Conservation (phyloP, 2,888 invertebrate species). For the Dicyrtoma fusca region DNA sequence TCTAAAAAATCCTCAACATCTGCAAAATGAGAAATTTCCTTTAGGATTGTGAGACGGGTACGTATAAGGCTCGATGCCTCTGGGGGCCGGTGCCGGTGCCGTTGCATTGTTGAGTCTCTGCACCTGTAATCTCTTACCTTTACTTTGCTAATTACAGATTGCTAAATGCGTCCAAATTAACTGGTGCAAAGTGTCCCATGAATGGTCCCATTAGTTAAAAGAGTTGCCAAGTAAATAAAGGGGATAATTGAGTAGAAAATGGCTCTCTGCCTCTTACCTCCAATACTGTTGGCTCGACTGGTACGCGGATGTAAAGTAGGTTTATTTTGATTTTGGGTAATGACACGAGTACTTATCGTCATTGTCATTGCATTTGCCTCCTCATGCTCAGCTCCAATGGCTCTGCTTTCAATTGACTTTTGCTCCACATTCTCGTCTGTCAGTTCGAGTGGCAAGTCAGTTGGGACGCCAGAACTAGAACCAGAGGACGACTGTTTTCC, state of each 20-base stretch:
- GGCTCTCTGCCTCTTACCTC: conserved; percentile 9
- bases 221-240: neutral
- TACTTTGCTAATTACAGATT: no score
- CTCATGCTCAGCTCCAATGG: conserved; percentile 1
- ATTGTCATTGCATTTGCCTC: neutral
- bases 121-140: no score
- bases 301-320: conserved; percentile 19
- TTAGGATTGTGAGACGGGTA: no score
- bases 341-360: neutral
- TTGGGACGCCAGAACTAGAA: neutral
- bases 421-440: conserved; percentile 20
- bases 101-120: no score
- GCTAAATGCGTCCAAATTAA: no score
- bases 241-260: conserved; percentile 3
- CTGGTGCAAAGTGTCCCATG: no score
- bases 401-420: conserved; percentile 21
- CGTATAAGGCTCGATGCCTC: no score
- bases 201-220: no score
- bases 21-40: no score
- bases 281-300: neutral
- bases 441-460: neutral
- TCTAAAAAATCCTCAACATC: no score
- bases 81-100: no score
- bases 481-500: neutral
- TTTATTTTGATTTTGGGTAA: conserved; percentile 6